Evolutionary conservation across 2,113 vertebrate species (phyloP).

Genomic region (Tragelaphus strepsiceros): DNA sequence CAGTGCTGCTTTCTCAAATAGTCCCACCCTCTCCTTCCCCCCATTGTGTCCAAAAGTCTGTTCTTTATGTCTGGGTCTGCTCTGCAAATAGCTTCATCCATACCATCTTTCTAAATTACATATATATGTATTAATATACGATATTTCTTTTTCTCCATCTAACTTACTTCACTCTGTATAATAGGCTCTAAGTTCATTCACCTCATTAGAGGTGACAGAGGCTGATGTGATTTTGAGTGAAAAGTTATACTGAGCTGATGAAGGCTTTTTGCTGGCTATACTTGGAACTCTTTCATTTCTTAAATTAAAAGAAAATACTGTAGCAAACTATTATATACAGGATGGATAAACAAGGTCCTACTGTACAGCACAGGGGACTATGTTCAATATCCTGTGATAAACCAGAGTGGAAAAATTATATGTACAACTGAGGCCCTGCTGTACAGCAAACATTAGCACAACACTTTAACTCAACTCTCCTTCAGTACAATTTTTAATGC

Average conservation of each 20-base stretch:
- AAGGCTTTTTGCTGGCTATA: not conserved
- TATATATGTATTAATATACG: not conserved
- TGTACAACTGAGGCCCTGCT: not conserved
- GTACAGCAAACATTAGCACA: not conserved
- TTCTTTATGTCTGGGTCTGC: not conserved
- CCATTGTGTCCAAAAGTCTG: not conserved
- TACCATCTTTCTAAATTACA: not conserved
- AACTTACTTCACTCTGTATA: not conserved
- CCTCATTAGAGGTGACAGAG: not conserved
- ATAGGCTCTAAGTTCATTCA: not conserved
- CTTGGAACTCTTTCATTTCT: not conserved
- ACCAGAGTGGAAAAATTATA: not conserved
- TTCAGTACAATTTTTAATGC: not conserved
- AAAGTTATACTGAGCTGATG: not conserved
- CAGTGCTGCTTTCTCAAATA: not conserved
- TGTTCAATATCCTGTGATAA: not conserved
- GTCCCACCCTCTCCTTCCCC: not conserved
- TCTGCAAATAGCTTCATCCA: not conserved
- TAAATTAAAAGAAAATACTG: not conserved
- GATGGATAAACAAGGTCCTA: not conserved
- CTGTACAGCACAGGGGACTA: not conserved
- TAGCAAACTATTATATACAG: not conserved
- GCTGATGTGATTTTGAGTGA: not conserved
- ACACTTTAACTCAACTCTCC: not conserved
- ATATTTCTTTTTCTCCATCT: not conserved